A percentile compares a stretch with the other conserved stretches of the same genome.
Evolutionary conservation across 2,888 invertebrate species (phyloP).

Genomic region (Thecocarcelia acutangulata): DNA sequence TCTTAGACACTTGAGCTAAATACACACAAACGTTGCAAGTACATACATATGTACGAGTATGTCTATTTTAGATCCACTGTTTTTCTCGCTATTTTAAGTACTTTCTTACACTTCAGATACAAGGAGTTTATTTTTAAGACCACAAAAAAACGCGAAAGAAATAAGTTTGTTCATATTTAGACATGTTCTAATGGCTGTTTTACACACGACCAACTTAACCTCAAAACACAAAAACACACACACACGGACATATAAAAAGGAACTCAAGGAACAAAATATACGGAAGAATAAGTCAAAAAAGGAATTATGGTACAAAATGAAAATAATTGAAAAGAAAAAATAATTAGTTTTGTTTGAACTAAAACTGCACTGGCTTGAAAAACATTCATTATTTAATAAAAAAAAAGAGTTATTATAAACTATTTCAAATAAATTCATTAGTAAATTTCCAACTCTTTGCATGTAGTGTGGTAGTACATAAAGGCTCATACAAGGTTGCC

Average conservation of each 20-base stretch:
- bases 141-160: conserved; percentile 6
- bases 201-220: conserved; percentile 65
- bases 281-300: conserved; percentile 44
- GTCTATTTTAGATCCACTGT: too few species aligned
- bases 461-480: background rate
- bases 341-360: background rate
- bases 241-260: conserved; percentile 34
- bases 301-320: conserved; percentile 13
- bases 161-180: conserved; percentile 41
- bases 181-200: conserved; percentile 59
- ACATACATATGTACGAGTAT: too few species aligned
- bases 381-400: too few species aligned
- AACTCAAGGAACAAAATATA: conserved; percentile 41
- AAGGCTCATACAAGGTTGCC: conserved; percentile 57
- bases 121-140: conserved; percentile 32
- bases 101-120: conserved; percentile 51
- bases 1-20: conserved; percentile 60
- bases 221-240: conserved; percentile 55
- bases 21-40: background rate
- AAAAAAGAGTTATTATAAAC: too few species aligned
- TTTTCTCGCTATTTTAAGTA: conserved; percentile 12
- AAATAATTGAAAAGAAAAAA: background rate
- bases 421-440: too few species aligned
- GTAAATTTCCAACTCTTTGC: too few species aligned
- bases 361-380: too few species aligned